phyloP scores from a whole-genome alignment of 2,797 vertebrate species.

The Heliangelus exortis region DNA sequence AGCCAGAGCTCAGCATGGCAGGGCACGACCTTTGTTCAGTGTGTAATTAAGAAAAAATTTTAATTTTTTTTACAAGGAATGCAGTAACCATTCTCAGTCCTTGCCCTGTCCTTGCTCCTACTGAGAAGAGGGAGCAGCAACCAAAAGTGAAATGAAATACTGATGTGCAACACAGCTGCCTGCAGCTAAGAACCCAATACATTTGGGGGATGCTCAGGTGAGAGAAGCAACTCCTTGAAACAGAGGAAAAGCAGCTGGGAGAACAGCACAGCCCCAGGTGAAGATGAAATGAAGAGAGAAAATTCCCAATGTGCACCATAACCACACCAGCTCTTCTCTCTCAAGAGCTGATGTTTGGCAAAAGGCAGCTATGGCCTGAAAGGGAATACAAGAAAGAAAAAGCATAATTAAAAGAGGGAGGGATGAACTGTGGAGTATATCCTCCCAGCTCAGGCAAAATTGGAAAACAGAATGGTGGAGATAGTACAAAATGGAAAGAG shows the following conservation, averaged over 20 bases:
- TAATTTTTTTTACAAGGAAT: neutral
- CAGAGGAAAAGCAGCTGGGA: neutral
- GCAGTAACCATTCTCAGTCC: neutral
- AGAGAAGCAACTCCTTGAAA: neutral
- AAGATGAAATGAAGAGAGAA: neutral
- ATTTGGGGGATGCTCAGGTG: neutral
- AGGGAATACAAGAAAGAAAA: neutral
- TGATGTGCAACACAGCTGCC: neutral
- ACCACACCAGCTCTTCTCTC: neutral
- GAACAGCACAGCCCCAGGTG: neutral
- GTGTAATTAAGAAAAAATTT: neutral
- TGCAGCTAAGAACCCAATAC: neutral
- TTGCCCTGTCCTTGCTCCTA: neutral
- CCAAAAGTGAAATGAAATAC: accelerated
- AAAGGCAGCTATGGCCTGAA: neutral
- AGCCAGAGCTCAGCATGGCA: neutral
- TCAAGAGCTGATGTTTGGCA: neutral
- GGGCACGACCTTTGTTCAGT: neutral
- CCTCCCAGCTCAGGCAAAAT: neutral
- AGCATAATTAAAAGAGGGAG: neutral
- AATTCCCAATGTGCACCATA: neutral
- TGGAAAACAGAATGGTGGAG: neutral
- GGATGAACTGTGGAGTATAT: neutral
- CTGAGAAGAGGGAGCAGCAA: neutral
- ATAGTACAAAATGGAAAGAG: neutral